Base-by-base conservation (phyloP, 2,888 invertebrate species). In the Schizaphis graminum region DNA sequence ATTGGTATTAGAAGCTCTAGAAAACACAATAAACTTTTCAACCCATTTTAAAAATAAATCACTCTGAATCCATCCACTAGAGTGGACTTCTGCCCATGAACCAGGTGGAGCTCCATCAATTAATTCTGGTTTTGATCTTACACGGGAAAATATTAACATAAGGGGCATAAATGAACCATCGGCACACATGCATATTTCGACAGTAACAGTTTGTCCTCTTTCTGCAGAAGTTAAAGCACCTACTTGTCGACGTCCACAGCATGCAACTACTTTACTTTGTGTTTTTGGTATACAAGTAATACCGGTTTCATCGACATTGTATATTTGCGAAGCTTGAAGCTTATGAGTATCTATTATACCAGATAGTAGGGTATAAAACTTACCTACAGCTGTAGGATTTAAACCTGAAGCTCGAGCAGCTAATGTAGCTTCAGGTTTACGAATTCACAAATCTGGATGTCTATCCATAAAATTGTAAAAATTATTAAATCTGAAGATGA, bases 21-120 rank as follows among this genome's bases (percentile, higher is more conserved):
- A 53, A 94, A 94, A 94, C 28, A 93, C 41, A 89, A 95, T 49
- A 91, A 94, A 95, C 13, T 94, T 61, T 84, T 95, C 86, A 77
- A 95, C 95, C 95, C 94, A 95, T n/a, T 77, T 87, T n/a, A 89
- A 53, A 92, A 95, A 95, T 11, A 88, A n/a, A 24, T 95, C 94
- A 56, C 86, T 95, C 26, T 95, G 92, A 85, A 95, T 95, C 95
- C 95, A 95, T 5, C 95, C 95, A 56, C 94, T 93, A 49, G 94
- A 44, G 89, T 95, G 95, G 86, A 94, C 95, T 67, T 89, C 89
- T 49, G 92, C 95, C 84, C 84, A 91, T 13, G 88, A 94, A 21
- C 95, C 95, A 53, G 95, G 95, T 28, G 91, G 94, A 85, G 95
- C 94, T 77, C 95, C 95, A 89, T 95, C 94, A 77, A 95, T 77